These are phyloP conservation scores for Eupithecia inturbata DNA, from an alignment of 2,888 invertebrate genomes.

Conservation along the genomic window DNA sequence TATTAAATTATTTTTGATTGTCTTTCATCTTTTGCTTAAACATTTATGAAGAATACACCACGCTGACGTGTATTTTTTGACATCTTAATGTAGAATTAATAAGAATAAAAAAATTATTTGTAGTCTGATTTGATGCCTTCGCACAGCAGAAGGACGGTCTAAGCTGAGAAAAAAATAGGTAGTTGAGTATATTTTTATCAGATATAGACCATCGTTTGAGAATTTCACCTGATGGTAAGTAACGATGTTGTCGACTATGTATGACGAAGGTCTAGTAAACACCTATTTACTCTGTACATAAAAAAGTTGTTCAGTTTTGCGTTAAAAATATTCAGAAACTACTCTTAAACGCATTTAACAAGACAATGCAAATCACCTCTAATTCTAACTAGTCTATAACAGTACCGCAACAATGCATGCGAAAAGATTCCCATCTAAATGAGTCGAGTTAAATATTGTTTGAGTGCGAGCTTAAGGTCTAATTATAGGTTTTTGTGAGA, in stretches of 20 bases:
- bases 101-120: too few relatives aligned
- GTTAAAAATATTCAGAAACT: background rate
- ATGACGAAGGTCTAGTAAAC: too few relatives aligned
- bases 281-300: too few relatives aligned
- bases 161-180: background rate
- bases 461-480: constrained; percentile 49
- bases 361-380: constrained; percentile 40
- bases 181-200: too few relatives aligned
- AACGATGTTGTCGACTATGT: too few relatives aligned
- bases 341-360: constrained; percentile 30
- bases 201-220: too few relatives aligned
- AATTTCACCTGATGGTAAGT: too few relatives aligned
- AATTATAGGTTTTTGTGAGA: constrained; percentile 44
- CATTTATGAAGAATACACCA: background rate
- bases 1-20: constrained; percentile 4
- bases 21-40: background rate
- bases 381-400: constrained; percentile 38
- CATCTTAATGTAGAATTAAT: background rate
- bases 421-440: constrained; percentile 58
- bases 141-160: too few relatives aligned
- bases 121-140: too few relatives aligned
- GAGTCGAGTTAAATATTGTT: constrained; percentile 60
- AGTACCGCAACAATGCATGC: constrained; percentile 54
- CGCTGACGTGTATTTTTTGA: background rate
- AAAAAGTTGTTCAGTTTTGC: background rate